Evolutionary conservation across 1,140 invertebrate species (phyloP), one percentile per base, ranked within the genome.

Genomic region (Globodera ellingtonae): DNA sequence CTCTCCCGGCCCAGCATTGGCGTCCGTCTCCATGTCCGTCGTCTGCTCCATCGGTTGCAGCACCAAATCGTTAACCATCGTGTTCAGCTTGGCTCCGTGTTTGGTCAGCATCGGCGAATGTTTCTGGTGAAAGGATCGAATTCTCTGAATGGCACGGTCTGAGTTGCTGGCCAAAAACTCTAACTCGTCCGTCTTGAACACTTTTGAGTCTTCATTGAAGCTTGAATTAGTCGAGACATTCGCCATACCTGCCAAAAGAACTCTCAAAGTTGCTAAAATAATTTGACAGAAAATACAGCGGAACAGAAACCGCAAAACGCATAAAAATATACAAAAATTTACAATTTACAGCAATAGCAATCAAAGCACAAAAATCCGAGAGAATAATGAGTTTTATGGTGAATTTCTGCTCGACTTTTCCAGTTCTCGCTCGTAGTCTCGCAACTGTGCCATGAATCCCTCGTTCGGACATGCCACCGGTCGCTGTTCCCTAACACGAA

Each of bases 401-500:
- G 52, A 18, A 18, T 62, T 62, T 62, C 6, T 62, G 56, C 5
- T 13, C 15, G 56, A 18, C 21, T 35, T n/a, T 48, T 44, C 71
- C 24, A 24, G 71, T 72, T 72, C 71, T 10, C 73, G 9, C 65
- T 59, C 73, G 24, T 52, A 75, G 10, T 75, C 73, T 7, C 24
- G 46, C 62, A 78, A 52, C 35, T 78, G 76, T 18, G 24, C 15
- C 15, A 78, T 21, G 15, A 78, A 78, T n/a, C 76, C 76, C 13
- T 70, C 66, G 44, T 78, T 78, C 24, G 76, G 76, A 18, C 35
- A n/a, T 71, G 73, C 73, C 24, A 50, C 47, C 46, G 81, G 81
- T 69, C 69, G 81, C 56, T 70, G 72, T 15, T 35, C 62, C 50
- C 59, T 77, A 0, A 95, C 92, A 83, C 92, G 89, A 62, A 91